Evolutionary conservation across 2,888 invertebrate genomes (phyloP).

Genomic region (Phortica okadai): DNA sequence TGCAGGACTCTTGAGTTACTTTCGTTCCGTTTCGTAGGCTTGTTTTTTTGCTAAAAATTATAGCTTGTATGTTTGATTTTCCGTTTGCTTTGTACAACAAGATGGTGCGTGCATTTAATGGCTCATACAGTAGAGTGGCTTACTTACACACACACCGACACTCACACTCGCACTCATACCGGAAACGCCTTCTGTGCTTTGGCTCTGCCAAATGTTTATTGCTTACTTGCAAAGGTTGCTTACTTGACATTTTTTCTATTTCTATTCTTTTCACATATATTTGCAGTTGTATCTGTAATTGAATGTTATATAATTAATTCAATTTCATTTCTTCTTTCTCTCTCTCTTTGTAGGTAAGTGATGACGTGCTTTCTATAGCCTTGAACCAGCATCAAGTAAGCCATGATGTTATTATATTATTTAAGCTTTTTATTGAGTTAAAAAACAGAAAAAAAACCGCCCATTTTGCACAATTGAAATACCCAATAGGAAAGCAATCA

Average conservation of each 20-base stretch:
- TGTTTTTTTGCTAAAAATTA: not conserved
- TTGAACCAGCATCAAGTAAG: slow-evolving; percentile 73
- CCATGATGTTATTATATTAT: slow-evolving; percentile 32
- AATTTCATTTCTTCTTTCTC: slow-evolving; percentile 11
- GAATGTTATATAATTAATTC: slow-evolving; percentile 22
- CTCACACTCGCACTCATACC: not conserved
- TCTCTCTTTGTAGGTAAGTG: slow-evolving; percentile 67
- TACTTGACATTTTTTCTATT: slow-evolving; percentile 19
- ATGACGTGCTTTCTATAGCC: slow-evolving; percentile 72
- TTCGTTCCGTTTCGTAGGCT: not conserved
- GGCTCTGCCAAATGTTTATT: not conserved
- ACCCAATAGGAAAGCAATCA: too few species aligned
- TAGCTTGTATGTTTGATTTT: not conserved
- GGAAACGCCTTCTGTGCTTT: not conserved
- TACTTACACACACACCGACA: not conserved
- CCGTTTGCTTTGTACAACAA: not conserved
- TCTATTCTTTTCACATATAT: not conserved
- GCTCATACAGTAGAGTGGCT: not conserved
- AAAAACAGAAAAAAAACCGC: too few species aligned
- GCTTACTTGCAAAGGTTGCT: slow-evolving; percentile 21
- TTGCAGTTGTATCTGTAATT: slow-evolving; percentile 17
- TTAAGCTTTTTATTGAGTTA: not conserved
- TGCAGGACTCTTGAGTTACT: not conserved
- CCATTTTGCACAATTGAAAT: too few species aligned
- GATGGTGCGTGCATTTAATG: slow-evolving; percentile 22